Base-by-base conservation (phyloP, 53 echinoderm and acorn worm genomes). In the Antedon mediterranea region DNA sequence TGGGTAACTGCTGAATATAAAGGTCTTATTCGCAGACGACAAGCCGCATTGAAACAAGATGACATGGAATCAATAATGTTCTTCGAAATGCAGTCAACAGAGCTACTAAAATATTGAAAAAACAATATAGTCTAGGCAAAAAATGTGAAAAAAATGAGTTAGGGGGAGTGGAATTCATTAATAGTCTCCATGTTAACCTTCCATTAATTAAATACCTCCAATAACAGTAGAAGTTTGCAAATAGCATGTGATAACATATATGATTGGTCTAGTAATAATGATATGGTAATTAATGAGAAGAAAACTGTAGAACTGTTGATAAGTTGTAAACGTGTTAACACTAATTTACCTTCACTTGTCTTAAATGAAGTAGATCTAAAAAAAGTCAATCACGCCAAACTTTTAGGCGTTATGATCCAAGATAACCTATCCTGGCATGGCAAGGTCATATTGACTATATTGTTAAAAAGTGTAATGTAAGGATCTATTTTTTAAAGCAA, bases 11-110 rank as follows among this genome's bases (percentile, higher is more conserved):
- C n/a, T n/a, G n/a, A n/a, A n/a, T n/a, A n/a, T n/a, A n/a, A n/a
- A n/a, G n/a, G n/a, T n/a, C n/a, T n/a, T n/a, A n/a, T n/a, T n/a
- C n/a, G n/a, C n/a, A n/a, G n/a, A n/a, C n/a, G n/a, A n/a, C n/a
- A n/a, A n/a, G n/a, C n/a, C n/a, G n/a, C n/a, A n/a, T n/a, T n/a
- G 73, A 80, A 73, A 42, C 29, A 72, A 33, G 73, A 72, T 0
- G 73, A 72, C 18, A 34, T 33, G 6, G 80, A 32, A 4, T 28
- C 73, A 27, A 72, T 4, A 80, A 13, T 20, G 11, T 14, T 0
- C 73, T 80, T 29, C 80, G 80, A 0, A 80, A 80, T 41, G 7
- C 72, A 29, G 80, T 72, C 13, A 72, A 80, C 28, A 29, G 80
- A 3, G 41, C 41, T 41, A 41, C 41, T 41, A 41, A 41, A 41